Evolutionary conservation across 2,888 invertebrate species (phyloP).

Genomic region (Drosophila mimetica): DNA sequence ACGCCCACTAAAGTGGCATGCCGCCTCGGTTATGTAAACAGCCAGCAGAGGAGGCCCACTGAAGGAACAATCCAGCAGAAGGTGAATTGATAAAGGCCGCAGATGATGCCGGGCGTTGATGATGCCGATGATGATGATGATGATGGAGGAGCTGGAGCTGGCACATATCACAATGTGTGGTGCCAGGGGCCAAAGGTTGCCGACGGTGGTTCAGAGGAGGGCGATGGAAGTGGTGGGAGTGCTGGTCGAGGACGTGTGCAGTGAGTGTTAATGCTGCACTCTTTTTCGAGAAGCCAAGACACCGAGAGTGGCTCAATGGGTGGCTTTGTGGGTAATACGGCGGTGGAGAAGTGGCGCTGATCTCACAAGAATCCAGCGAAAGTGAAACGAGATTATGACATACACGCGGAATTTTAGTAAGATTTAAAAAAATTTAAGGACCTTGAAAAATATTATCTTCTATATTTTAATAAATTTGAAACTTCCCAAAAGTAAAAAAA

Average conservation of each 20-base stretch:
- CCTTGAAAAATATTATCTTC: no score
- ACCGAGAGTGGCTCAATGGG: conserved; percentile 47
- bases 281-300: conserved; percentile 36
- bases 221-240: conserved; percentile 1
- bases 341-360: conserved; percentile 1
- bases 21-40: conserved; percentile 71
- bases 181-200: conserved; percentile 65
- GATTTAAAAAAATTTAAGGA: neutral
- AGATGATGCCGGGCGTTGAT: conserved; percentile 56
- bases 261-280: conserved; percentile 73
- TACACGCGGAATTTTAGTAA: neutral
- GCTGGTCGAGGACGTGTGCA: conserved; percentile 43
- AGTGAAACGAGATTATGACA: conserved; percentile 19
- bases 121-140: conserved; percentile 43
- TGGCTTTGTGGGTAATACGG: conserved; percentile 31
- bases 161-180: conserved; percentile 43
- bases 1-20: conserved; percentile 72
- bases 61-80: conserved; percentile 12
- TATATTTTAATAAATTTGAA: no score
- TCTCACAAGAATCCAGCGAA: conserved; percentile 9
- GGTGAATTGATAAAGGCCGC: conserved; percentile 64
- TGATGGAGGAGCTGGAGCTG: conserved; percentile 26
- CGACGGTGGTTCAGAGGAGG: conserved; percentile 8
- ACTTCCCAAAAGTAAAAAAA: no score
- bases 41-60: conserved; percentile 42